phyloP scores from a whole-genome alignment of 2,888 invertebrate species.

The Papilio gigon region DNA sequence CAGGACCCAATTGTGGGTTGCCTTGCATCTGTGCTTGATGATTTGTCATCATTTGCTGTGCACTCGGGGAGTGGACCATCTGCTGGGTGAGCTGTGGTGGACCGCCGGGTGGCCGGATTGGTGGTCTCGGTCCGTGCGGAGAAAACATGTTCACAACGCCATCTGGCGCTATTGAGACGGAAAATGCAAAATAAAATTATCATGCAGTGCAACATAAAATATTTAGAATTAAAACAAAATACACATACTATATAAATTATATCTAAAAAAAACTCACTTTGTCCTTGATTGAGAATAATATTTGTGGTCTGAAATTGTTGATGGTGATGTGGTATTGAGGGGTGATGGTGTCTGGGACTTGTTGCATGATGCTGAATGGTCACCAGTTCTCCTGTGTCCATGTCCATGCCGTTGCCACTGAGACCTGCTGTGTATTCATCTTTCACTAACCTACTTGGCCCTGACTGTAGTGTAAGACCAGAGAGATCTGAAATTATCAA shows the following conservation, averaged over 20 bases:
- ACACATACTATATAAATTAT: slow-evolving; percentile 40
- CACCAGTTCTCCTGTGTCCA: slow-evolving; percentile 78
- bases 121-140: slow-evolving; percentile 69
- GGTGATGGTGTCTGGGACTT: slow-evolving; percentile 76
- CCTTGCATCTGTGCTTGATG: slow-evolving; percentile 51
- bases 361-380: slow-evolving; percentile 79
- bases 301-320: slow-evolving; percentile 75
- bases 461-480: slow-evolving; percentile 93
- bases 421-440: slow-evolving; percentile 95
- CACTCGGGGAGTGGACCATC: slow-evolving; percentile 58
- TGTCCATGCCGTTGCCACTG: slow-evolving; percentile 82
- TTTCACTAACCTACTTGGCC: slow-evolving; percentile 92
- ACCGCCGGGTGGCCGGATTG: slow-evolving; percentile 66
- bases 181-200: slow-evolving; percentile 52
- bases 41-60: slow-evolving; percentile 54
- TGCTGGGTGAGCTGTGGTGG: slow-evolving; percentile 58
- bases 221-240: slow-evolving; percentile 47
- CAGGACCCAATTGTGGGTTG: slow-evolving; percentile 56
- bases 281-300: slow-evolving; percentile 77
- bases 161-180: slow-evolving; percentile 72
- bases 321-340: slow-evolving; percentile 73
- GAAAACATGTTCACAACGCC: slow-evolving; percentile 79
- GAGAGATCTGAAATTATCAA: slow-evolving; percentile 88
- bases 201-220: slow-evolving; percentile 63
- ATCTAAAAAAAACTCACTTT: slow-evolving; percentile 62